Evolutionary conservation across 2,113 vertebrate genomes (phyloP), one percentile per base, ranked within the genome.

Genomic region (Erythrocercus mccallii): DNA sequence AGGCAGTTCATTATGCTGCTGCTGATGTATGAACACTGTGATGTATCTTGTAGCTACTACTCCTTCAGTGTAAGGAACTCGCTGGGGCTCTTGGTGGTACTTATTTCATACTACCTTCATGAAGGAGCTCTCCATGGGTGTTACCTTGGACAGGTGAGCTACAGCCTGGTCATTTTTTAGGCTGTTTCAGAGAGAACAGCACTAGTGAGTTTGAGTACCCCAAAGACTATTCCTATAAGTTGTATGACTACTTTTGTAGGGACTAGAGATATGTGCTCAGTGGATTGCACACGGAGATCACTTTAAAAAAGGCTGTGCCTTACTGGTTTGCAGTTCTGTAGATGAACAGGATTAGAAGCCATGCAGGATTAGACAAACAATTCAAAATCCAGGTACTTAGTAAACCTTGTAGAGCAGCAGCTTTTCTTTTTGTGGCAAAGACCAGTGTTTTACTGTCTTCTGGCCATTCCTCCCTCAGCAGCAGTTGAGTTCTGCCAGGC

Each of bases 71-170:
- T 31, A 5, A 51, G 44, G 72, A 66, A 3, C 11, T 11, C 0
- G 0, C 22, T 33, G 58, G 64, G 40, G 48, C 27, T 82, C 10
- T 45, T 0, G 0, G n/a, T 48, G 47, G 28, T 11, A 8, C 50
- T 74, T 1, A 1, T 7, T 53, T 50, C 35, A 21, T 62, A 6
- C 20, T 15, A 0, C 62, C 25, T 20, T 17, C 15, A 17, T 23
- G 69, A 57, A 47, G 11, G 13, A 61, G 47, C 20, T 51, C 50
- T 2, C 6, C 54, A 31, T 2, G 4, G 25, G 9, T 40, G 10
- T 44, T 58, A 25, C 42, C 23, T 58, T 50, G 68, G 44, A 15
- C 35, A 60, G 25, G 14, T 51, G 77, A 72, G 30, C 15, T 64
- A 4, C 48, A 19, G 1, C 14, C 7, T 2, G 5, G 48, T 38